phyloP scores from a whole-genome alignment of 2,797 vertebrate genomes.

The Gymnocypris eckloni region DNA sequence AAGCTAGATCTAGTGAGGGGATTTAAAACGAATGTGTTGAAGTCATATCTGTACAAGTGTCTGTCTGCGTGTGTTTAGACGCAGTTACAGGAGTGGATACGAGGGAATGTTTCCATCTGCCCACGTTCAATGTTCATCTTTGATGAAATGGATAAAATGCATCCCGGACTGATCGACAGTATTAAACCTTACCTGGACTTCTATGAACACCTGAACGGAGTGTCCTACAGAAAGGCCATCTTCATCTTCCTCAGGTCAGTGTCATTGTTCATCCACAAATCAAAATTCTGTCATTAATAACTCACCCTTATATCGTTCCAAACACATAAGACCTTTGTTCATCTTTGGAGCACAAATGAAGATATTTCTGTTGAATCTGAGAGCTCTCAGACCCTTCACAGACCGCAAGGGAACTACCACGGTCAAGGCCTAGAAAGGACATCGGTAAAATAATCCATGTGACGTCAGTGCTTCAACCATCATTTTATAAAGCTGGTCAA shows the following conservation, averaged over 20 bases:
- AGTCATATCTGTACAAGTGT: background rate
- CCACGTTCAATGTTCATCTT: constrained; percentile 91
- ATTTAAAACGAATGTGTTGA: background rate
- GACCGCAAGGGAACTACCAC: too few species aligned
- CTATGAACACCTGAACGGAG: constrained; percentile 85
- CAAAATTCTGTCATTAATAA: too few species aligned
- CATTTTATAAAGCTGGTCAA: too few species aligned
- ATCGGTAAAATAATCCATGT: too few species aligned
- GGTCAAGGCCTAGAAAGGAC: too few species aligned
- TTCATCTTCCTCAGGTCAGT: constrained; percentile 94
- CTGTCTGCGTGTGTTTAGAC: constrained; percentile 70
- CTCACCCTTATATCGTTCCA: too few species aligned
- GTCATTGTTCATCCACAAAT: too few species aligned
- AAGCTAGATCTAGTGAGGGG: background rate
- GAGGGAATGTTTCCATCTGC: constrained; percentile 86
- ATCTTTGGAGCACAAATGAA: too few species aligned
- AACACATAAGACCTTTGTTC: too few species aligned
- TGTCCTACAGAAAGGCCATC: constrained; percentile 88
- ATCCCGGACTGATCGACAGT: constrained; percentile 88
- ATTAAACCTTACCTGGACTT: constrained; percentile 93
- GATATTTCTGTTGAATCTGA: too few species aligned
- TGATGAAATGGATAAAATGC: constrained; percentile 95
- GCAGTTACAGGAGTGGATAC: constrained; percentile 89
- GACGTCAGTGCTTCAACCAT: too few species aligned
- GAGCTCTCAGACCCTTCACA: too few species aligned